Percentiles rank a stretch among this genome's conserved stretches.
These are phyloP conservation scores for Chloromyia formosa DNA, from an alignment of 2,888 invertebrate genomes.

Conservation along the genomic window DNA sequence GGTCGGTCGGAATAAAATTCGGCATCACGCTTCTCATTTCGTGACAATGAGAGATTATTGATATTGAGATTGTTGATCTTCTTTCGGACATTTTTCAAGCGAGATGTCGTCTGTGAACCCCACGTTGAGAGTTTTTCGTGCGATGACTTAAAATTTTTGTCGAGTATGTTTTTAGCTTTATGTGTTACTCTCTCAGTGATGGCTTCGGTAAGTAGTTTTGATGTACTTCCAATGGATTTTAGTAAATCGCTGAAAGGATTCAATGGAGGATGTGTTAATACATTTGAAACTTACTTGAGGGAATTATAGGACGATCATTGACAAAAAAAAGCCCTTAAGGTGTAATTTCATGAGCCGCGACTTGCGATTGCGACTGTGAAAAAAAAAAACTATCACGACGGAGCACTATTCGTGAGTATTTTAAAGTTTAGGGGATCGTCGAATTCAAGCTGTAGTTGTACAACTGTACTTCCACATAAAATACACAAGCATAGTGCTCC, in stretches of 20 bases:
- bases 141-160: conserved; percentile 61
- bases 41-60: conserved; percentile 54
- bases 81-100: conserved; percentile 58
- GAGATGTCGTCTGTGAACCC: conserved; percentile 57
- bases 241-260: conserved; percentile 58
- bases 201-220: conserved; percentile 61
- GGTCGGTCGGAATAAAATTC: conserved; percentile 58
- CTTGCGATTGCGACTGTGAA: too few relatives aligned
- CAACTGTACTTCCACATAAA: too few relatives aligned
- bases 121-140: conserved; percentile 58
- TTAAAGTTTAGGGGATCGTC: too few relatives aligned
- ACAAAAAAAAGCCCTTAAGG: too few relatives aligned
- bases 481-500: too few relatives aligned
- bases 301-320: too few relatives aligned
- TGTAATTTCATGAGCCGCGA: too few relatives aligned
- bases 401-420: too few relatives aligned
- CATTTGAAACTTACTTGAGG: too few relatives aligned
- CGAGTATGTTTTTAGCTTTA: conserved; percentile 60
- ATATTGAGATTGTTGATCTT: conserved; percentile 52
- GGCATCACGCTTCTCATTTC: conserved; percentile 46
- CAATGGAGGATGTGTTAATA: too few relatives aligned
- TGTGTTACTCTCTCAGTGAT: conserved; percentile 61
- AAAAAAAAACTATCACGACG: too few relatives aligned
- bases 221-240: conserved; percentile 61
- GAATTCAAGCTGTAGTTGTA: too few relatives aligned